Base-by-base conservation (phyloP, 2,113 vertebrate species). In the Mus spicilegus region DNA sequence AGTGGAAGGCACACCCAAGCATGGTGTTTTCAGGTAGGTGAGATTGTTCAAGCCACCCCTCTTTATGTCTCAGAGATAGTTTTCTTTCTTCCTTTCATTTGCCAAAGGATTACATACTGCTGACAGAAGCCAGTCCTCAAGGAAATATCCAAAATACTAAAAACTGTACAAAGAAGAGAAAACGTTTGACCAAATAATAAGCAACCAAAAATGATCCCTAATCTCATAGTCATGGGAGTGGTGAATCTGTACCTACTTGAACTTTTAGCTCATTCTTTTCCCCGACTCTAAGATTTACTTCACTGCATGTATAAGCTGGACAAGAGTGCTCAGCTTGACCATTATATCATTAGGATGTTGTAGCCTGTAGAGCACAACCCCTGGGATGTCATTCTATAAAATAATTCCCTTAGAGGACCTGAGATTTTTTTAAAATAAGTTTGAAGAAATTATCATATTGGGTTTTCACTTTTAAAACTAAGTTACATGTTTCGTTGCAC, bases 121-220 rank as follows among this genome's bases (percentile, higher is more conserved):
- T 97, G 96, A 93, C 95, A 97, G 81, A 97, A 95, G 75, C 2
- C 96, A 96, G 78, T 7, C 51, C 93, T 96, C 88, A 39, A 94
- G 96, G 93, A 98, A 97, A 96, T 91, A 80, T 28, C 22, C 81
- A 84, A 70, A 91, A 96, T 42, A 81, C 58, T 90, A 95, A 95
- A 65, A 95, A 76, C 56, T 75, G 28, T 61, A 95, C 93, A 84
- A 88, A 95, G 75, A 93, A 17, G n/a, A 42, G 51, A 85, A 88
- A 88, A 94, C 5, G 89, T 42, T 89, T 82, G n/a, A 72, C 39
- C 65, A 33, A 58, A 42, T 90, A 93, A 87, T 84, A 96, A 77
- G 72, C 49, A 95, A 92, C 46, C 63, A 80, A 90, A 90, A 16
- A 5, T 86, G 5, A 73, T 36, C 16, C 19, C 5, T 72, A 36